Conservation (phyloP, 2,113 vertebrate species). For the Pogonocichla stellata region DNA sequence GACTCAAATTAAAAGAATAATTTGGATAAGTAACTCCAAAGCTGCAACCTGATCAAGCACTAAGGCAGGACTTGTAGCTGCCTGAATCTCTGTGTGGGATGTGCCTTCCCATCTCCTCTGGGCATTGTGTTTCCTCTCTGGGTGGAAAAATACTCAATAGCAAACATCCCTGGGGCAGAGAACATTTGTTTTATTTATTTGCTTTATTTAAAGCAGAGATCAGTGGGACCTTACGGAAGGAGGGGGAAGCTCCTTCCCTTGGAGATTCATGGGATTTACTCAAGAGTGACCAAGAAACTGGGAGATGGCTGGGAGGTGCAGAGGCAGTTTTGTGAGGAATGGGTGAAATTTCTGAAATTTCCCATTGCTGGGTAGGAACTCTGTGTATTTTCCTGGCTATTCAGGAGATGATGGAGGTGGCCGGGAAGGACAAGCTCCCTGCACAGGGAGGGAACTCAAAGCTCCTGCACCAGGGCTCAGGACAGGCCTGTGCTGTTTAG, state of each 20-base stretch:
- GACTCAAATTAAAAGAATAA: constrained; percentile 37
- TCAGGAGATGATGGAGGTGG: not conserved
- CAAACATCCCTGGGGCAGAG: not conserved
- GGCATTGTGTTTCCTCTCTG: not conserved
- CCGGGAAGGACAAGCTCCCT: not conserved
- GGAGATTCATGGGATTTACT: not conserved
- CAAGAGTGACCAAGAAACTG: not conserved
- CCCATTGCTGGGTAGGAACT: not conserved
- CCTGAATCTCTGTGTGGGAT: not conserved
- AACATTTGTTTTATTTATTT: not conserved
- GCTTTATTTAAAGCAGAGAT: not conserved
- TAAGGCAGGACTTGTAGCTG: not conserved
- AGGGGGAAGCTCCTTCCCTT: not conserved
- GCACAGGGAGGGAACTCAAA: no score
- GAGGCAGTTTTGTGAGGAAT: not conserved
- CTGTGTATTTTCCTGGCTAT: fast-evolving
- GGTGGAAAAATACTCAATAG: not conserved
- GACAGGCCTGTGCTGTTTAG: not conserved
- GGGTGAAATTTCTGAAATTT: not conserved
- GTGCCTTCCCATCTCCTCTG: not conserved
- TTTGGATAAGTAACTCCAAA: not conserved
- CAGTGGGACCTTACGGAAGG: not conserved
- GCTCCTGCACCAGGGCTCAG: not conserved
- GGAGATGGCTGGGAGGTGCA: not conserved
- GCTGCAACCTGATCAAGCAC: not conserved